Evolutionary conservation across 2,888 invertebrate genomes (phyloP).

Genomic region (Strigamia maritima): DNA sequence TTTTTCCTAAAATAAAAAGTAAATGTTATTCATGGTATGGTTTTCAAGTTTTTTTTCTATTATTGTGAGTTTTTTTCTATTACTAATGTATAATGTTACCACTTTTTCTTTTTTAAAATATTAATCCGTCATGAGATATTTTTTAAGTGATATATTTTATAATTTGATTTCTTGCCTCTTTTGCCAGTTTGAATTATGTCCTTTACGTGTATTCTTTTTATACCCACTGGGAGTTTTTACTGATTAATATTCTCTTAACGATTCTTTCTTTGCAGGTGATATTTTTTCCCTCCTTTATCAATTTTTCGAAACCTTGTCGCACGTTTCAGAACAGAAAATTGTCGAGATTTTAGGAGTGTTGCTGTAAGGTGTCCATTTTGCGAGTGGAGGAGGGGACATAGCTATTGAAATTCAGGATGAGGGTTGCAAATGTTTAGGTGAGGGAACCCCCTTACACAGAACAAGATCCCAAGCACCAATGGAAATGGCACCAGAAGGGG

Average conservation of each 20-base stretch:
- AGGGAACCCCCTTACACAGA: constrained; percentile 20
- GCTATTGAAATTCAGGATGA: constrained; percentile 32
- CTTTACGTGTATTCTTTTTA: background rate
- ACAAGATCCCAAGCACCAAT: constrained; percentile 37
- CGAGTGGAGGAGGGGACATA: constrained; percentile 20
- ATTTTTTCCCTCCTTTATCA: background rate
- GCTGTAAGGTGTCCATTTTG: constrained; percentile 27
- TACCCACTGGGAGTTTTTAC: background rate
- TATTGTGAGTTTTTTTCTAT: background rate
- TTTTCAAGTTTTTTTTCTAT: background rate
- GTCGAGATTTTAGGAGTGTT: constrained; percentile 28
- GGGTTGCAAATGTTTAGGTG: constrained; percentile 32
- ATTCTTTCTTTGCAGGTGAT: constrained; percentile 27
- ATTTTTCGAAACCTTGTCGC: background rate
- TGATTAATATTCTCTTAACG: constrained; percentile 32
- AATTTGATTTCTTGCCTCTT: constrained; percentile 6
- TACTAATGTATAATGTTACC: background rate
- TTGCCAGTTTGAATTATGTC: constrained; percentile 30
- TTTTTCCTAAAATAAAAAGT: background rate
- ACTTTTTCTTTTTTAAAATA: background rate
- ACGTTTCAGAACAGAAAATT: constrained; percentile 17
- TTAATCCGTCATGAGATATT: background rate
- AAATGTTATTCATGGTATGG: background rate
- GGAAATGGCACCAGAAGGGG: constrained; percentile 40
- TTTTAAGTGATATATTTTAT: constrained; percentile 19